Conservation (phyloP, 2,113 vertebrate species). For the Ictalurus punctatus region DNA sequence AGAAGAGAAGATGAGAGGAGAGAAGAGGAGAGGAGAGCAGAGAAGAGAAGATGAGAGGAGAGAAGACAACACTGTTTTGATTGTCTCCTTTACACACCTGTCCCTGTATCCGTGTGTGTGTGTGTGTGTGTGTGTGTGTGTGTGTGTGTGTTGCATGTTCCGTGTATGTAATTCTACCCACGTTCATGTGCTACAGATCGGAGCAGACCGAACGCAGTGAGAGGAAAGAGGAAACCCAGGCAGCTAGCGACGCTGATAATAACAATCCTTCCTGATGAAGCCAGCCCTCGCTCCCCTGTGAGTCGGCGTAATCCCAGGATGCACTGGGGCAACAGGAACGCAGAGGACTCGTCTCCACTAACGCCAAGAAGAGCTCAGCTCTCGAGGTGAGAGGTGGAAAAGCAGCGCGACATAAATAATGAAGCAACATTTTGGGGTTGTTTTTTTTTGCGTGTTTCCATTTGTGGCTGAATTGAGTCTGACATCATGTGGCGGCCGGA, state of each 20-base stretch:
- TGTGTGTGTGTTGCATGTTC: neutral
- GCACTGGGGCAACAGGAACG: neutral
- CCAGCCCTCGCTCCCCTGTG: neutral
- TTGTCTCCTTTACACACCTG: neutral
- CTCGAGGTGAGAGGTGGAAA: neutral
- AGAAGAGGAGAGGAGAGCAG: neutral
- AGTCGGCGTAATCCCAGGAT: neutral
- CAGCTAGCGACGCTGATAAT: neutral
- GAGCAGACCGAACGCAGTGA: neutral
- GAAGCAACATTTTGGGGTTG: neutral
- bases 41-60: neutral
- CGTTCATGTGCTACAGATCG: neutral
- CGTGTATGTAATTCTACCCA: neutral
- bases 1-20: too few relatives aligned
- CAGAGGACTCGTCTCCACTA: neutral
- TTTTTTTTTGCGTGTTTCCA: neutral
- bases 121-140: neutral
- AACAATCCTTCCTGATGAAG: neutral
- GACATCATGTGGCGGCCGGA: constrained; percentile 48
- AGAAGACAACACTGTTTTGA: neutral
- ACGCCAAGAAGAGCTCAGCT: constrained; percentile 10
- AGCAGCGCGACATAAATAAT: neutral
- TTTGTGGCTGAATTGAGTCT: constrained; percentile 43
- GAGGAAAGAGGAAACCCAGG: neutral
- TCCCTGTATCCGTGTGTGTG: neutral